Evolutionary conservation across 2,113 vertebrate genomes (phyloP), one percentile per base, ranked within the genome.

Genomic region (Eonycteris spelaea): DNA sequence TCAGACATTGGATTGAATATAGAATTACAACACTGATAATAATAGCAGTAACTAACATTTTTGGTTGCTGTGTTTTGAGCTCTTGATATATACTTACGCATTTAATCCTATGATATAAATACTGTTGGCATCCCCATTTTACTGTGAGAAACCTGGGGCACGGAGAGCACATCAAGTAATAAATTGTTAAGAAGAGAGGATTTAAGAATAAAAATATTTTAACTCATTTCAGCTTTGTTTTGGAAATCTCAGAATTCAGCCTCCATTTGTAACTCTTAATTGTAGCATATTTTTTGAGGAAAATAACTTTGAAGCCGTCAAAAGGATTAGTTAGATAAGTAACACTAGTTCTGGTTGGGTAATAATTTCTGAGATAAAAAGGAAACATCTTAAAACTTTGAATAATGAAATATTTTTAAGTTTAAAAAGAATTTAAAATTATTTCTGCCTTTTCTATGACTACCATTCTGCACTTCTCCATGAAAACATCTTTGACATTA

Each of bases 341-440:
- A 67, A 82, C 68, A 26, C n/a, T 14, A 61, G 38, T 67, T 92
- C 67, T 95, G 18, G n/a, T 68, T 86, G 18, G 53, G n/a, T 90
- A 90, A 28, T 97, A 78, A 33, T 78, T 65, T 86, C 73, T 85
- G 18, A 87, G 35, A 59, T 87, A 45, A 94, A 80, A 86, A 91
- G 24, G 51, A 85, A 45, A 38, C 24, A 35, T 65, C 45, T 77
- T 65, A 80, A 75, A 55, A 71, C 26, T 73, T 90, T 14, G 43
- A 90, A 73, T 84, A 92, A 68, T 73, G 35, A 92, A 82, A 71
- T 95, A 71, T 67, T 65, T 94, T 86, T 93, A 92, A 74, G 14
- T 68, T 94, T 92, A 79, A 48, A 87, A 95, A 94, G 57, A 88
- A 68, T 63, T 86, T 88, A 82, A 48, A 85, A 48, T 93, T 89